phyloP scores from a whole-genome alignment of 2,888 invertebrate genomes.

The Eledone cirrhosa region DNA sequence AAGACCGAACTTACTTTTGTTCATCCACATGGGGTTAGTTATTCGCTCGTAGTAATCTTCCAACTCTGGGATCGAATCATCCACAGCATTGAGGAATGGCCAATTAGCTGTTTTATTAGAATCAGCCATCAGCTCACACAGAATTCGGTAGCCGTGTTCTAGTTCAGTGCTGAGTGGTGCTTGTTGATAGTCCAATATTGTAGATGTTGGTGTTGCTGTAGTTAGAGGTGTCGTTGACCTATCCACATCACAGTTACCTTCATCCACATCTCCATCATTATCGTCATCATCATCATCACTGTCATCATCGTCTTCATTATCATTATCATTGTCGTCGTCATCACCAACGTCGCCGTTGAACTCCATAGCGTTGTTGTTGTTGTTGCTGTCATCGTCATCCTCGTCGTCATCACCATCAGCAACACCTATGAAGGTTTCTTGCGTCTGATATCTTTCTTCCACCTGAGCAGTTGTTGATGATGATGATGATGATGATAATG shows the following conservation, averaged over 20 bases:
- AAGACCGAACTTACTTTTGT: conserved; percentile 64
- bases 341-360: not conserved
- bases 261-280: too few relatives aligned
- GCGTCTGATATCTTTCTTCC: conserved; percentile 26
- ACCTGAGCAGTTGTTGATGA: conserved; percentile 10
- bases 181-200: not conserved
- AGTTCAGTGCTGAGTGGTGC: conserved; percentile 52
- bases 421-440: not conserved
- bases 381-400: not conserved
- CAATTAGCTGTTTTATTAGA: conserved; percentile 65
- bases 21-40: conserved; percentile 69
- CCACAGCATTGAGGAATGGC: conserved; percentile 68
- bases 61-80: conserved; percentile 58
- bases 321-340: too few relatives aligned
- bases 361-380: not conserved
- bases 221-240: too few relatives aligned
- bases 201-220: not conserved
- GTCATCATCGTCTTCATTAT: too few relatives aligned
- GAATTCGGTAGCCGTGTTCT: conserved; percentile 64
- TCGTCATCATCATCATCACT: too few relatives aligned
- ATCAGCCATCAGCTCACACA: conserved; percentile 66
- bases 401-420: conserved; percentile 23
- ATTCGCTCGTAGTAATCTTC: conserved; percentile 67
- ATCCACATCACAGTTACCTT: too few relatives aligned
- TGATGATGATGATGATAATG: not conserved